Conservation (phyloP, 2,113 vertebrate species). For the Camelus dromedarius region DNA sequence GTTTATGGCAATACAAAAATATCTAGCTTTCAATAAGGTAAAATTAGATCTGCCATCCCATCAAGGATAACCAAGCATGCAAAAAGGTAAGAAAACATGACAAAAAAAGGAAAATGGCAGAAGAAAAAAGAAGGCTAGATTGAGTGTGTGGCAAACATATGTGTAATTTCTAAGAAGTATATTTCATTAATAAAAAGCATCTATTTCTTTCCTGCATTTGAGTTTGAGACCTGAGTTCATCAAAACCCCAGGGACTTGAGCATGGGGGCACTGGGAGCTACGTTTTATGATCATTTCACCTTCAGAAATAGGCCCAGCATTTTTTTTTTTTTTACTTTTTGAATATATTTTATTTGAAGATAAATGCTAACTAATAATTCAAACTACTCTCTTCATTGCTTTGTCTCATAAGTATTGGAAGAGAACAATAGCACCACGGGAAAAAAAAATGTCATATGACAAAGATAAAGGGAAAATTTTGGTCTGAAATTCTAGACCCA, state of each 20-base stretch:
- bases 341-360: conserved; percentile 11
- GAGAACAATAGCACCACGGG: neutral
- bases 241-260: neutral
- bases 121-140: neutral
- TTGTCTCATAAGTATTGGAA: conserved; percentile 1
- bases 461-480: neutral
- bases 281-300: neutral
- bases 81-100: neutral
- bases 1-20: neutral
- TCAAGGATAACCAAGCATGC: neutral
- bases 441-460: neutral
- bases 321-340: neutral
- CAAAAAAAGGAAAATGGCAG: neutral
- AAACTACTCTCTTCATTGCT: neutral
- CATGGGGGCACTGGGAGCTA: neutral
- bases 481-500: neutral
- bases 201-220: neutral
- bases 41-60: neutral
- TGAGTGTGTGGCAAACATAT: neutral
- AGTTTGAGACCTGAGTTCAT: neutral
- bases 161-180: neutral
- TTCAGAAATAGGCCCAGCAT: neutral
- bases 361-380: neutral
- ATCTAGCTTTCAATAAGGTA: neutral
- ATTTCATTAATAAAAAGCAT: neutral